Evolutionary conservation across 2,888 invertebrate genomes (phyloP).

Genomic region (Amphiduros pacificus): DNA sequence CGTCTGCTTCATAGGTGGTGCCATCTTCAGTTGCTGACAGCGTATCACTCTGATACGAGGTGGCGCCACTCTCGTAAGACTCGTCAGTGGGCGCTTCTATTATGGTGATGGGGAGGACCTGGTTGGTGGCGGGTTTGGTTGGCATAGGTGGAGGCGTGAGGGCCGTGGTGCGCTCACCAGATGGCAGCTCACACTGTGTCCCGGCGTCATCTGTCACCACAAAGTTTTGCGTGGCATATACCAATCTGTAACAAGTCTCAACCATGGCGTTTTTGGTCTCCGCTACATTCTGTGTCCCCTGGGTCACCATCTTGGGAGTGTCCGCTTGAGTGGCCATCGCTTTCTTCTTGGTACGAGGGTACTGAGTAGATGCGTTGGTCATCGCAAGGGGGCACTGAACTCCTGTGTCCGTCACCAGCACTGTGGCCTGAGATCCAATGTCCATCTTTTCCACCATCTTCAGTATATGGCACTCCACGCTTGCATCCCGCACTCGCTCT

Average conservation of each 20-base stretch:
- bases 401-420: neutral
- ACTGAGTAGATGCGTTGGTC: neutral
- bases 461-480: neutral
- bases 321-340: neutral
- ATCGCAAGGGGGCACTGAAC: neutral
- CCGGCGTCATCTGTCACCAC: neutral
- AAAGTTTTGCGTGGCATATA: neutral
- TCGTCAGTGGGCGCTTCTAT: no score
- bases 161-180: neutral
- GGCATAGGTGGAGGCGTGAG: no score
- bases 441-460: neutral
- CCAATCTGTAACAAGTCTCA: neutral
- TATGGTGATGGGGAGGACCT: no score
- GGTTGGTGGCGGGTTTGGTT: no score
- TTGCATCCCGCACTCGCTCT: neutral
- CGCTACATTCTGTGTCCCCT: neutral
- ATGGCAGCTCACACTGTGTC: neutral
- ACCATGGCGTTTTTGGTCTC: neutral
- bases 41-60: no score
- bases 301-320: neutral
- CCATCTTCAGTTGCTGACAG: no score
- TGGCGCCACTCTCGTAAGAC: no score
- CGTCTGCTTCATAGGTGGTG: no score
- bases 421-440: neutral
- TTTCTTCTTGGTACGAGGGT: neutral